Evolutionary conservation across 2,113 vertebrate species (phyloP).

Genomic region (Lophotis ruficrista): DNA sequence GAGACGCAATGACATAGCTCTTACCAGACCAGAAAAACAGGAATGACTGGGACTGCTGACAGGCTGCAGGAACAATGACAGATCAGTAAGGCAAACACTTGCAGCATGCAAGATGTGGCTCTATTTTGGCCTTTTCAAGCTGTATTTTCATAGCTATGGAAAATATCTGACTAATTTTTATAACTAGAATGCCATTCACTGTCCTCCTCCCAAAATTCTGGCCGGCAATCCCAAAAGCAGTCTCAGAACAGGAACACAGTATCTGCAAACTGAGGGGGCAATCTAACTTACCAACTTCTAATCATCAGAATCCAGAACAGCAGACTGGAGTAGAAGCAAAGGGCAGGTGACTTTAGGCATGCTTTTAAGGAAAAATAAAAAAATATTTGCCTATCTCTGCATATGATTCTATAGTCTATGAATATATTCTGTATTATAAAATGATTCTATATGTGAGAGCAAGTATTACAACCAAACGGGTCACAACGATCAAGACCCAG

Average conservation of each 20-base stretch:
- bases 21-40: slow-evolving; percentile 50
- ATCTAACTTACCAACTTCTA: not conserved
- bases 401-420: too few relatives aligned
- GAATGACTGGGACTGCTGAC: slow-evolving; percentile 7
- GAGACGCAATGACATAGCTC: slow-evolving; percentile 27
- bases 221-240: not conserved
- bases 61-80: not conserved
- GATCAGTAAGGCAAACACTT: not conserved
- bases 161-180: not conserved
- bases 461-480: not conserved
- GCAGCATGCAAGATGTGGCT: not conserved
- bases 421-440: too few relatives aligned
- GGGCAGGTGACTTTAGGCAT: not conserved
- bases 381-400: not conserved
- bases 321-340: not conserved
- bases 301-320: not conserved
- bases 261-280: not conserved
- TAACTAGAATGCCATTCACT: not conserved
- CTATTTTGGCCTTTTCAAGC: not conserved
- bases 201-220: not conserved
- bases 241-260: not conserved
- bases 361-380: not conserved
- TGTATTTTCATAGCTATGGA: not conserved
- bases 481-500: not conserved
- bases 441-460: not conserved